Conservation (phyloP, 2,888 invertebrate species). For the Platycheirus rosarum region DNA sequence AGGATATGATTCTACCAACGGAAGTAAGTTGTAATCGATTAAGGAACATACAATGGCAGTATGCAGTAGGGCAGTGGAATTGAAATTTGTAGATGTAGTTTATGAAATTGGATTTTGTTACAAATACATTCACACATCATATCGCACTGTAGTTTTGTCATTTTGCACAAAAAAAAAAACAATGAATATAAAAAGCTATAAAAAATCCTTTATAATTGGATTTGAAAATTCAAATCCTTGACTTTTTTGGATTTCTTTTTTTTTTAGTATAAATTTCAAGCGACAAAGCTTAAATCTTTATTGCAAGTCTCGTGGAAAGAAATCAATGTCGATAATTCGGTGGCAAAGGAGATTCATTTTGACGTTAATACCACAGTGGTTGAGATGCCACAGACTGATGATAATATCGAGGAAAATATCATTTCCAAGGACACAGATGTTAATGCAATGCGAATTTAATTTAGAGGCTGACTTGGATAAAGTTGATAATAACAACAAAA, state of each 20-base stretch:
- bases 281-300: constrained; percentile 81
- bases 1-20: constrained; percentile 80
- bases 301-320: constrained; percentile 79
- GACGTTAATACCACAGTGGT: constrained; percentile 80
- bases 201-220: not conserved
- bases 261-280: constrained; percentile 80
- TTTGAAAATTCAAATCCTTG: constrained; percentile 7
- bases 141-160: not conserved
- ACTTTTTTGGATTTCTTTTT: constrained; percentile 40
- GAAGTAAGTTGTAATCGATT: constrained; percentile 80
- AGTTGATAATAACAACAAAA: not conserved
- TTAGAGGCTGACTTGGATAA: not conserved
- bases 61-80: constrained; percentile 76
- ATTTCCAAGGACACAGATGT: constrained; percentile 1
- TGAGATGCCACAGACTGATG: constrained; percentile 4
- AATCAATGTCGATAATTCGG: constrained; percentile 52
- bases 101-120: constrained; percentile 30
- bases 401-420: constrained; percentile 1
- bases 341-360: constrained; percentile 76
- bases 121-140: not conserved
- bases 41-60: constrained; percentile 78
- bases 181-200: not conserved
- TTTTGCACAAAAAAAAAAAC: not conserved
- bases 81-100: constrained; percentile 60
- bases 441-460: constrained; percentile 12